Conservation (phyloP, 1,140 invertebrate genomes). For the Thaumetopoea pityocampa region DNA sequence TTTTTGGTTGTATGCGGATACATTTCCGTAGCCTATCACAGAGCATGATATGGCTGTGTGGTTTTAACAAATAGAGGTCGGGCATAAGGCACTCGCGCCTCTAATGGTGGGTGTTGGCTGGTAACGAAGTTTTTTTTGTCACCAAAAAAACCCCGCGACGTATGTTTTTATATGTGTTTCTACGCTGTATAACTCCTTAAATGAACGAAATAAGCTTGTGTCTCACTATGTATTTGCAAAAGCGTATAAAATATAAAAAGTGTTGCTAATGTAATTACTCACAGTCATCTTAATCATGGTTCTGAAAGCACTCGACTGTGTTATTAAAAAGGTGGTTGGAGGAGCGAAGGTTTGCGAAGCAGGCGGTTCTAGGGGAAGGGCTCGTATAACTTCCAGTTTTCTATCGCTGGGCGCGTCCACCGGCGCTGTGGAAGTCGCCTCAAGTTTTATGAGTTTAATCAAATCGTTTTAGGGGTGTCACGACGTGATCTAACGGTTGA, state of each 20-base stretch:
- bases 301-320: slow-evolving; percentile 65
- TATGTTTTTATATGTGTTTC: too few species aligned
- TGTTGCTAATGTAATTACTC: slow-evolving; percentile 48
- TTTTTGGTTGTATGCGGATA: too few species aligned
- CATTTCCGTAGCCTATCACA: too few species aligned
- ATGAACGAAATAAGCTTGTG: too few species aligned
- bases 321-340: slow-evolving; percentile 68
- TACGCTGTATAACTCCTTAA: too few species aligned
- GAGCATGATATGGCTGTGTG: too few species aligned
- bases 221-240: too few species aligned
- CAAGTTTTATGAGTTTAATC: slow-evolving; percentile 67
- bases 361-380: slow-evolving; percentile 46
- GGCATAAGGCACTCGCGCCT: too few species aligned
- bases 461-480: slow-evolving; percentile 58
- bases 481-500: slow-evolving; percentile 43
- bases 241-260: slow-evolving; percentile 16
- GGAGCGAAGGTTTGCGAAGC: slow-evolving; percentile 34
- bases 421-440: slow-evolving; percentile 33
- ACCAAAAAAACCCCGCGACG: too few species aligned
- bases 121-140: too few species aligned
- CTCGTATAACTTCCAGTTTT: slow-evolving; percentile 56
- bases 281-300: slow-evolving; percentile 62
- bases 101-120: too few species aligned
- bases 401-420: slow-evolving; percentile 32
- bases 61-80: too few species aligned